phyloP scores from a whole-genome alignment of 2,113 vertebrate species.

The Macquaria ambigua region DNA sequence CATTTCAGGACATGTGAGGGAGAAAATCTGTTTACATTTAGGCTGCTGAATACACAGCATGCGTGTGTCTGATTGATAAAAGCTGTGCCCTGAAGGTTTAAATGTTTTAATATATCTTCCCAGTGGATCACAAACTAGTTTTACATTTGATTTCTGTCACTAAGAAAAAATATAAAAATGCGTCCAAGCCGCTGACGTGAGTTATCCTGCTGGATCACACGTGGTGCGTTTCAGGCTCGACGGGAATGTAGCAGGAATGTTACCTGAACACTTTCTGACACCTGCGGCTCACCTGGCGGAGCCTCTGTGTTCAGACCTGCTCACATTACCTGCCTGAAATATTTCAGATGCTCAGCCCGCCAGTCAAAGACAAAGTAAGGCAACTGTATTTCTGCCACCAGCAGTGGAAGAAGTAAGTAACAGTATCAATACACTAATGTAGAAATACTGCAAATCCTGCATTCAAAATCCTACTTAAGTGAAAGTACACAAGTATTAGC shows the following conservation, averaged over 20 bases:
- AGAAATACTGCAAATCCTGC: no score
- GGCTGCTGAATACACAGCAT: background rate
- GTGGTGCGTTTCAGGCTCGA: background rate
- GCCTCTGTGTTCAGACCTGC: background rate
- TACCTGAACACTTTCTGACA: constrained; percentile 27
- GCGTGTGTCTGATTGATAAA: background rate
- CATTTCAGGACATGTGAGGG: background rate
- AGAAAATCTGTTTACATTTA: background rate
- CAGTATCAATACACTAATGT: no score
- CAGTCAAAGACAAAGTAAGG: background rate
- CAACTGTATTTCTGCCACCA: background rate
- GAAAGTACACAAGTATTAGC: no score
- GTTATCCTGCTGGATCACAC: background rate
- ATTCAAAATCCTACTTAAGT: no score
- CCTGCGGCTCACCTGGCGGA: background rate
- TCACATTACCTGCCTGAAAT: background rate
- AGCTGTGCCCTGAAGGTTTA: no score
- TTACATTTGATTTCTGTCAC: background rate
- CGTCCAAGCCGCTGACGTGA: background rate
- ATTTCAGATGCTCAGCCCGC: background rate
- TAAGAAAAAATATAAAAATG: background rate
- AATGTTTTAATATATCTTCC: no score
- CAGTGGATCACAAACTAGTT: no score
- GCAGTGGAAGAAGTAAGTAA: no score
- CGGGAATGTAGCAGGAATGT: constrained; percentile 50